phyloP scores from a whole-genome alignment of 2,888 invertebrate species.

The Podotricha telesiphe region DNA sequence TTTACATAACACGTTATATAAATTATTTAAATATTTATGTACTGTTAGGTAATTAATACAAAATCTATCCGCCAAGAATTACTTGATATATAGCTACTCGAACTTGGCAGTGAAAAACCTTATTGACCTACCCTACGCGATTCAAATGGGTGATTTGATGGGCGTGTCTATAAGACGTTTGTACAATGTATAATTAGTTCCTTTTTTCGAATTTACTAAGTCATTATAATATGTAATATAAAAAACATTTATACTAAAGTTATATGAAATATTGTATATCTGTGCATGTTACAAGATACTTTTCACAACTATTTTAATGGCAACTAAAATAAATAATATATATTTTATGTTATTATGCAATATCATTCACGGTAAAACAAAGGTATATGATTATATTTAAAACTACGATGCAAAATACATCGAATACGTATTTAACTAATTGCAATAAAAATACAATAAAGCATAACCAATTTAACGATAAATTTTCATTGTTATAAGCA shows the following conservation, averaged over 20 bases:
- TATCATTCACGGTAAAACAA: background rate
- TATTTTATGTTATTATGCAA: background rate
- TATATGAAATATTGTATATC: background rate
- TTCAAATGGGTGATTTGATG: constrained; percentile 36
- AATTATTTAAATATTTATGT: constrained; percentile 34
- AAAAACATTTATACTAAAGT: background rate
- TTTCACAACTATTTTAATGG: no score
- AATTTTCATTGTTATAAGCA: constrained; percentile 24
- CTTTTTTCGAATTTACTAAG: background rate
- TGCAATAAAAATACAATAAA: background rate
- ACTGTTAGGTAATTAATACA: constrained; percentile 19
- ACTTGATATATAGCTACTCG: constrained; percentile 8
- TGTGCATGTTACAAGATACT: no score
- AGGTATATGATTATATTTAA: background rate
- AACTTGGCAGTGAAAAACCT: constrained; percentile 56
- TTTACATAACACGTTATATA: background rate
- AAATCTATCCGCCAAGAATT: constrained; percentile 20
- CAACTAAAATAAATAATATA: background rate
- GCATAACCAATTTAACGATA: constrained; percentile 13
- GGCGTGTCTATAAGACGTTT: constrained; percentile 30
- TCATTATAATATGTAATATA: background rate
- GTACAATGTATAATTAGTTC: background rate
- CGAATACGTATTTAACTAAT: background rate
- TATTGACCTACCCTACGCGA: constrained; percentile 66
- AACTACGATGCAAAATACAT: background rate